These are phyloP conservation scores for Gadus chalcogrammus DNA, from an alignment of 2,113 vertebrate species.

Conservation along the genomic window DNA sequence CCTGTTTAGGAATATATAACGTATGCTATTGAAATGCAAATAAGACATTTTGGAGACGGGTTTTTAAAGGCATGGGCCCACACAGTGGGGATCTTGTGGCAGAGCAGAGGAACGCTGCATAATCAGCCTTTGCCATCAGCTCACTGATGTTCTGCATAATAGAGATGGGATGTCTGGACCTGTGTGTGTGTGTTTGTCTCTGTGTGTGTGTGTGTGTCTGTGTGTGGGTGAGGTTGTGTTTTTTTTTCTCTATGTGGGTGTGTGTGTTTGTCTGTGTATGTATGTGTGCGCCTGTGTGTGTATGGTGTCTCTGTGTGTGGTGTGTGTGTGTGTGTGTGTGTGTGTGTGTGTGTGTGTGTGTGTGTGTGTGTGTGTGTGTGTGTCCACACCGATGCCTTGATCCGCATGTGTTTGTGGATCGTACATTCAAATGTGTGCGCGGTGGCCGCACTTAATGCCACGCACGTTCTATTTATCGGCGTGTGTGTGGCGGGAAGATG, in stretches of 20 bases:
- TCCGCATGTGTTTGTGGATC: not conserved
- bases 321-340: constrained; percentile 12
- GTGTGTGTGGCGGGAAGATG: constrained; percentile 39
- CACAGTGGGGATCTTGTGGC: constrained; percentile 63
- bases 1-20: constrained; percentile 69
- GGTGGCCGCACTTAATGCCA: not conserved
- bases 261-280: constrained; percentile 23
- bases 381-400: not conserved
- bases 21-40: constrained; percentile 69
- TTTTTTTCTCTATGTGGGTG: not conserved
- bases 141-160: constrained; percentile 71
- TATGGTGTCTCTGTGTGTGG: constrained; percentile 38
- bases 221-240: constrained; percentile 19
- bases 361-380: constrained; percentile 28
- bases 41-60: constrained; percentile 67
- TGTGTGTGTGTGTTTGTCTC: constrained; percentile 35
- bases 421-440: not conserved
- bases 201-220: constrained; percentile 37
- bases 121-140: constrained; percentile 68
- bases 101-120: constrained; percentile 64
- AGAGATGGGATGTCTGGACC: constrained; percentile 44
- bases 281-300: constrained; percentile 22
- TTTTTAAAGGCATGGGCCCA: constrained; percentile 62
- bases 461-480: not conserved
- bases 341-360: constrained; percentile 17